A percentile compares a stretch with the other conserved stretches of the same genome.
phyloP scores from a whole-genome alignment of 2,113 vertebrate species.

The Malaclemys terrapin region DNA sequence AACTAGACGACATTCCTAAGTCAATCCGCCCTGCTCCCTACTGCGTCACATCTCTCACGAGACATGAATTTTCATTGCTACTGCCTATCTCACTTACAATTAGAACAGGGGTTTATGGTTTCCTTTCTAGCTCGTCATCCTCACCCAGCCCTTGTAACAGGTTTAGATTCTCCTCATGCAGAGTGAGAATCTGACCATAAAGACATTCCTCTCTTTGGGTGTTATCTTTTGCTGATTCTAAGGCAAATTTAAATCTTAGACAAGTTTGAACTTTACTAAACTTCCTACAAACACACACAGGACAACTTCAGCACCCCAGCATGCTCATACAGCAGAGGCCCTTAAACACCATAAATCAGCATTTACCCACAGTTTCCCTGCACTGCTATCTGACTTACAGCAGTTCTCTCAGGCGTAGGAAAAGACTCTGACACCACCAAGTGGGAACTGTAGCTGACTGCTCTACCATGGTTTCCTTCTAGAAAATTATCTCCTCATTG shows the following conservation, averaged over 20 bases:
- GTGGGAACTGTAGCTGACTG: constrained; percentile 35
- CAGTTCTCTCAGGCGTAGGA: constrained; percentile 33
- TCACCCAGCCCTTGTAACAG: background rate
- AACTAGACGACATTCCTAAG: too few species aligned
- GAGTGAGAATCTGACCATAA: background rate
- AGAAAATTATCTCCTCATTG: background rate
- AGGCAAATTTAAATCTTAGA: constrained; percentile 58
- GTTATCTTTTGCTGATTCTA: background rate
- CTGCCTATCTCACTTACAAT: background rate
- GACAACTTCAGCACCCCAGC: constrained; percentile 36
- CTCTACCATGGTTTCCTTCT: constrained; percentile 41
- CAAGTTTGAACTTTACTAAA: constrained; percentile 63
- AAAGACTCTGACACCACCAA: constrained; percentile 38
- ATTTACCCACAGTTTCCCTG: constrained; percentile 53
- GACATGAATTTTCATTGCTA: background rate
- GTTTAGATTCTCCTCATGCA: constrained; percentile 1
- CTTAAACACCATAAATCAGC: constrained; percentile 65
- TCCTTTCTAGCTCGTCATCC: constrained; percentile 37
- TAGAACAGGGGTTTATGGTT: constrained; percentile 50
- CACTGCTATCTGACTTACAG: constrained; percentile 32
- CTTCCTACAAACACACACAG: constrained; percentile 41
- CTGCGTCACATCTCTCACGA: background rate
- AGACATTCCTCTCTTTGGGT: background rate
- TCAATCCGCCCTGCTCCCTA: too few species aligned
- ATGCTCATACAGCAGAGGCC: constrained; percentile 1